Conservation (phyloP, 2,113 vertebrate genomes). For the Ploceus nigricollis region DNA sequence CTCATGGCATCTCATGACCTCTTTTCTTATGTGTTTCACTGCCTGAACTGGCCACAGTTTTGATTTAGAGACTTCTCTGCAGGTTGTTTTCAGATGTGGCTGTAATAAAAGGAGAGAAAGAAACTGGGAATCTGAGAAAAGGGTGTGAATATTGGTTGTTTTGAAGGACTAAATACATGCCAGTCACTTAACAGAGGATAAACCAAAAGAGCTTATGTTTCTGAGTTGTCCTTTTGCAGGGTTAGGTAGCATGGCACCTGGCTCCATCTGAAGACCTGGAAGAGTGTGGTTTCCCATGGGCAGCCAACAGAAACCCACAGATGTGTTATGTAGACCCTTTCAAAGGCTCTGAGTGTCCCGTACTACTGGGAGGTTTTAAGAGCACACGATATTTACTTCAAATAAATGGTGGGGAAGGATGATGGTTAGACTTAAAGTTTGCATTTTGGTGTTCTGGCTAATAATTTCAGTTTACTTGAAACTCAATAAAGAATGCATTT, state of each 20-base stretch:
- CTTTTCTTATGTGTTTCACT: conserved; percentile 23
- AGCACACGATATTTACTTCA: background rate
- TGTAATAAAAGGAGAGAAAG: conserved; percentile 12
- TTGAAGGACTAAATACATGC: background rate
- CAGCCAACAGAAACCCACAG: background rate
- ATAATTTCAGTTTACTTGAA: background rate
- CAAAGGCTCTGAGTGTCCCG: fast-evolving
- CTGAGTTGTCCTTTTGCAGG: background rate
- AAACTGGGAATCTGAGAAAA: background rate
- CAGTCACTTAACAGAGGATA: background rate
- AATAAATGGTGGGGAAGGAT: background rate
- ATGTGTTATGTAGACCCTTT: background rate
- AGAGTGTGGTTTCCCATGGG: background rate
- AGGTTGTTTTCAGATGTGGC: background rate
- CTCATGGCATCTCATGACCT: conserved; percentile 15
- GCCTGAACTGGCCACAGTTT: conserved; percentile 16
- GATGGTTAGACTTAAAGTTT: background rate
- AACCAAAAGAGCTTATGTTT: background rate
- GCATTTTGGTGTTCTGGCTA: background rate
- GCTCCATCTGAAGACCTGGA: background rate
- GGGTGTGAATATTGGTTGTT: background rate
- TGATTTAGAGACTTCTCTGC: conserved; percentile 19
- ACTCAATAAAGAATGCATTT: background rate
- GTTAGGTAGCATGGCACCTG: background rate
- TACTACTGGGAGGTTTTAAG: background rate